Conservation (phyloP, 2,797 vertebrate genomes). For the Etheostoma perlongum region DNA sequence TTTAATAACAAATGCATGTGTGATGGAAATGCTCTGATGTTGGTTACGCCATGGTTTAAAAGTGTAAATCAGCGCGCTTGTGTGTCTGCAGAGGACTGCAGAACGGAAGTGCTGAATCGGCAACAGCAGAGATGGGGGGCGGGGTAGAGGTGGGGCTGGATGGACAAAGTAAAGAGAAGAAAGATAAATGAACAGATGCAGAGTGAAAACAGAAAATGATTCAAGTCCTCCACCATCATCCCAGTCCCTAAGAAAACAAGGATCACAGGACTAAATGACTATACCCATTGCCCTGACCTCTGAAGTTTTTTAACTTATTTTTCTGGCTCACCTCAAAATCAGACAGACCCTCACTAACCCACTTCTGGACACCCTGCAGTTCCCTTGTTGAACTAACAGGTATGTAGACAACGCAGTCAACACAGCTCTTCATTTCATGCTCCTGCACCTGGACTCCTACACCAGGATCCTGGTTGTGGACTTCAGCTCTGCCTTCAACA, state of each 20-base stretch:
- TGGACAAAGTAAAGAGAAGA: neutral
- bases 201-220: constrained; percentile 38
- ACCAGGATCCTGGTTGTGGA: no score
- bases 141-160: neutral
- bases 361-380: no score
- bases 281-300: no score
- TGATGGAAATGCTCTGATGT: constrained; percentile 86
- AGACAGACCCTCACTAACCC: no score
- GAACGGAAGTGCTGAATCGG: constrained; percentile 70
- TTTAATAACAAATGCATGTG: constrained; percentile 72
- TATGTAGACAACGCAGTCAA: no score
- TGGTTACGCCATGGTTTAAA: constrained; percentile 33
- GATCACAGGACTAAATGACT: neutral
- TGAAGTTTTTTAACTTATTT: no score
- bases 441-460: no score
- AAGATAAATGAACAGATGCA: constrained; percentile 30
- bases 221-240: constrained; percentile 18
- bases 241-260: neutral
- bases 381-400: no score
- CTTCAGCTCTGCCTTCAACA: no score
- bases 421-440: no score
- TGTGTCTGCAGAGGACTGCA: constrained; percentile 73
- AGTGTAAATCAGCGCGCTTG: constrained; percentile 59
- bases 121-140: constrained; percentile 39
- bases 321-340: no score